These are phyloP conservation scores for Noctua pronuba DNA, from an alignment of 2,888 invertebrate species.

Conservation along the genomic window DNA sequence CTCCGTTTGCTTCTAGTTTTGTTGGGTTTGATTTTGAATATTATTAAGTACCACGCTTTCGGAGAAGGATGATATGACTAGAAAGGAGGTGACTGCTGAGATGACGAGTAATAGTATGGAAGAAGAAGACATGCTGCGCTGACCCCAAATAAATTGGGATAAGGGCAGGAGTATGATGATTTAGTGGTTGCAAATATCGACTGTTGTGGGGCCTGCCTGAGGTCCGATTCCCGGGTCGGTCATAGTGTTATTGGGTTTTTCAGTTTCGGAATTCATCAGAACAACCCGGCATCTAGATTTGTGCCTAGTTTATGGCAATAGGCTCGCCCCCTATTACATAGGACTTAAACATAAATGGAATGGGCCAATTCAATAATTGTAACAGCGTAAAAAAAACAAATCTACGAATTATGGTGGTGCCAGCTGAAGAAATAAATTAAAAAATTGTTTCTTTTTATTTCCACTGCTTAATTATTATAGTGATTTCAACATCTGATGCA, in stretches of 20 bases:
- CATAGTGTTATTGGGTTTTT: neutral
- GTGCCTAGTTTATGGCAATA: neutral
- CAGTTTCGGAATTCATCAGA: neutral
- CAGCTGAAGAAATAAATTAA: neutral
- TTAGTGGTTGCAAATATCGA: neutral
- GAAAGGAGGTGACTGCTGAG: neutral
- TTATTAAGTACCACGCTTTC: neutral
- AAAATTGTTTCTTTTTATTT: neutral
- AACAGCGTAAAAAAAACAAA: neutral
- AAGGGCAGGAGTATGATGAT: neutral
- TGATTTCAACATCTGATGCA: too few species aligned
- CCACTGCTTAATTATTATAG: neutral
- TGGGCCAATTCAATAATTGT: neutral
- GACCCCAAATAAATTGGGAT: too few species aligned
- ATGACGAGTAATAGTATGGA: neutral
- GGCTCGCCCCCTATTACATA: neutral
- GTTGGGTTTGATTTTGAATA: constrained; percentile 13
- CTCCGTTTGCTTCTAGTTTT: constrained; percentile 20
- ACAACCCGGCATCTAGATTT: neutral
- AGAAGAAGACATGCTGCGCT: neutral
- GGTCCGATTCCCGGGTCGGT: neutral
- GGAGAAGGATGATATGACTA: neutral
- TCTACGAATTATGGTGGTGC: neutral
- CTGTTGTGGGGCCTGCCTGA: neutral
- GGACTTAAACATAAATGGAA: neutral